These are phyloP conservation scores for Atta texana DNA, from an alignment of 1,140 invertebrate genomes.

Conservation along the genomic window DNA sequence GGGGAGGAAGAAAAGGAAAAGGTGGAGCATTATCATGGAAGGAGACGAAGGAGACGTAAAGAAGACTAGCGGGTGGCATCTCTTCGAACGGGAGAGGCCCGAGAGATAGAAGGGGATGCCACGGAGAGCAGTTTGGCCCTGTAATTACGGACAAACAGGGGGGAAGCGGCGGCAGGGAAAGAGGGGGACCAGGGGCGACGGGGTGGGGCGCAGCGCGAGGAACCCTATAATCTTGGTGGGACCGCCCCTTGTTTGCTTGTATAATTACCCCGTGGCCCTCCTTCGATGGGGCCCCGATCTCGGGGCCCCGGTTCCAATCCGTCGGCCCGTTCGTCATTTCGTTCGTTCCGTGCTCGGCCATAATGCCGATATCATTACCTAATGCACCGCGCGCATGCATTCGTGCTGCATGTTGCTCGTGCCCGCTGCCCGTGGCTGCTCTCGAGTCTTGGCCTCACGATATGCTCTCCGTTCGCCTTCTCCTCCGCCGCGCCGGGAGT, in stretches of 20 bases:
- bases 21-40: slow-evolving; percentile 1
- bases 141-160: slow-evolving; percentile 83
- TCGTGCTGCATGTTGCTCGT: slow-evolving; percentile 58
- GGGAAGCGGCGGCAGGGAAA: slow-evolving; percentile 64
- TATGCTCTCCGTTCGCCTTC: slow-evolving; percentile 33
- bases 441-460: slow-evolving; percentile 56
- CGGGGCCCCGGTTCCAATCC: slow-evolving; percentile 76
- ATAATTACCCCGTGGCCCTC: slow-evolving; percentile 83
- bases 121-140: slow-evolving; percentile 81
- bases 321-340: slow-evolving; percentile 77
- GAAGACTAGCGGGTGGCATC: slow-evolving; percentile 75
- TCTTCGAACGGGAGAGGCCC: slow-evolving; percentile 37
- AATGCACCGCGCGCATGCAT: slow-evolving; percentile 78
- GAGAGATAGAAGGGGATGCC: slow-evolving; percentile 48
- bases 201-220: too few relatives aligned
- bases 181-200: too few relatives aligned
- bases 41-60: slow-evolving; percentile 41
- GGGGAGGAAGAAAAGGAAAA: background rate
- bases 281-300: slow-evolving; percentile 78
- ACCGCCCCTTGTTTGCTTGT: slow-evolving; percentile 85
- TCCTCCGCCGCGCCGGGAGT: background rate
- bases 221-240: slow-evolving; percentile 33
- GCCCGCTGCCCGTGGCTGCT: slow-evolving; percentile 52
- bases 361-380: slow-evolving; percentile 84
- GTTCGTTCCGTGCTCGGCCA: slow-evolving; percentile 79